Evolutionary conservation across 1,140 invertebrate genomes (phyloP).

Genomic region (Lepidurus apus): DNA sequence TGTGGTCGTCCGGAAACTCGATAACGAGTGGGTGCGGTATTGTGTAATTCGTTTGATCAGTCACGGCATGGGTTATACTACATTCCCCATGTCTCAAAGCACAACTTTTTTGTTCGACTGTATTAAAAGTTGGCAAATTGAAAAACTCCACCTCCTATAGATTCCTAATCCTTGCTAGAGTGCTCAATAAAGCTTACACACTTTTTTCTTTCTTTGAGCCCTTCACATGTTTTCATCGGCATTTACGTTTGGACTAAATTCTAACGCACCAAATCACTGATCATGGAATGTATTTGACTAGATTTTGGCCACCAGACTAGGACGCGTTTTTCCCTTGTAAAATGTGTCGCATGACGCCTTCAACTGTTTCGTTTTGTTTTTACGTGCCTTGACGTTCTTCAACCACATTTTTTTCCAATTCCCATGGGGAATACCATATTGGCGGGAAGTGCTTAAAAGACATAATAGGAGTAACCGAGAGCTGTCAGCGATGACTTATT

Average conservation of each 20-base stretch:
- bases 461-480: not conserved
- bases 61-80: not conserved
- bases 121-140: not conserved
- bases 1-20: constrained; percentile 7
- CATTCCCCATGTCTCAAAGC: not conserved
- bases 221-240: not conserved
- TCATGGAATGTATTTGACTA: constrained; percentile 16
- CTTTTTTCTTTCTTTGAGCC: not conserved
- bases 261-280: not conserved
- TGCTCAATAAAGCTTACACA: not conserved
- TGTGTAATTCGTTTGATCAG: not conserved
- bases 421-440: constrained; percentile 16
- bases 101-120: not conserved
- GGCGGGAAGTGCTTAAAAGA: constrained; percentile 3
- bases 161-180: not conserved
- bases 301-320: constrained; percentile 18
- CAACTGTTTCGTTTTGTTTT: not conserved
- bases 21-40: constrained; percentile 13
- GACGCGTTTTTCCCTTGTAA: not conserved
- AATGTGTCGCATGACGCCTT: not conserved
- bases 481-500: not conserved
- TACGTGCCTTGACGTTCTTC: not conserved
- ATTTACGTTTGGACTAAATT: not conserved
- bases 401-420: not conserved
- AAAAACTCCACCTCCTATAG: not conserved